Evolutionary conservation across 2,888 invertebrate species (phyloP).

Genomic region (Marasmarcha lunaedactyla): DNA sequence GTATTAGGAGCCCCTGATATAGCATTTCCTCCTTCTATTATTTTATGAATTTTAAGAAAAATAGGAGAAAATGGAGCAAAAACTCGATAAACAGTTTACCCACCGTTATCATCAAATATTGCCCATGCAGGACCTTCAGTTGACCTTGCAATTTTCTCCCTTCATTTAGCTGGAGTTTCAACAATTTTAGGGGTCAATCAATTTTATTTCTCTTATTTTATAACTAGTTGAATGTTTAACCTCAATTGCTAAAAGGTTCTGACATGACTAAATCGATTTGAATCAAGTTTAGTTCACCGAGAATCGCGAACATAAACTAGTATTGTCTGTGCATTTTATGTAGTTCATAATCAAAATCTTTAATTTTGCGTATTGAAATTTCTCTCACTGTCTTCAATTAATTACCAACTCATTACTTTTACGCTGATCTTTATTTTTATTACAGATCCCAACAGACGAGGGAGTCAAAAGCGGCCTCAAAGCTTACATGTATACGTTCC

Average conservation of each 20-base stretch:
- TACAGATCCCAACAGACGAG: constrained; percentile 72
- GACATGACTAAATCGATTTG: too few relatives aligned
- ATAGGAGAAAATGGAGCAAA: constrained; percentile 78
- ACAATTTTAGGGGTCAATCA: constrained; percentile 82
- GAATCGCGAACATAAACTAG: too few relatives aligned
- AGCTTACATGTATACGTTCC: constrained; percentile 81
- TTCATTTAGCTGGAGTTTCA: constrained; percentile 80
- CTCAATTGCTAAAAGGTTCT: too few relatives aligned
- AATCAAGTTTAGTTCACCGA: too few relatives aligned
- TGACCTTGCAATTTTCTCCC: constrained; percentile 81
- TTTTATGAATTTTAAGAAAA: constrained; percentile 73
- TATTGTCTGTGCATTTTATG: too few relatives aligned
- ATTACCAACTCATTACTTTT: too few relatives aligned
- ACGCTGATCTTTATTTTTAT: constrained; percentile 8
- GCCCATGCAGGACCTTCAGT: constrained; percentile 77
- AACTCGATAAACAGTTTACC: constrained; percentile 84
- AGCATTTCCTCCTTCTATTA: constrained; percentile 79
- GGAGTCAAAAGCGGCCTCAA: constrained; percentile 73
- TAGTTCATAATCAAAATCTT: too few relatives aligned
- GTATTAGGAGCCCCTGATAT: constrained; percentile 85
- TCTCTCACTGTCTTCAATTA: too few relatives aligned
- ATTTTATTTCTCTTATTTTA: constrained; percentile 87
- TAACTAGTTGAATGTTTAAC: too few relatives aligned
- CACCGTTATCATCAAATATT: constrained; percentile 74
- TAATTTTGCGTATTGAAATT: too few relatives aligned